These are phyloP conservation scores for Pteropus rufus DNA, from an alignment of 2,797 vertebrate species.

Conservation along the genomic window DNA sequence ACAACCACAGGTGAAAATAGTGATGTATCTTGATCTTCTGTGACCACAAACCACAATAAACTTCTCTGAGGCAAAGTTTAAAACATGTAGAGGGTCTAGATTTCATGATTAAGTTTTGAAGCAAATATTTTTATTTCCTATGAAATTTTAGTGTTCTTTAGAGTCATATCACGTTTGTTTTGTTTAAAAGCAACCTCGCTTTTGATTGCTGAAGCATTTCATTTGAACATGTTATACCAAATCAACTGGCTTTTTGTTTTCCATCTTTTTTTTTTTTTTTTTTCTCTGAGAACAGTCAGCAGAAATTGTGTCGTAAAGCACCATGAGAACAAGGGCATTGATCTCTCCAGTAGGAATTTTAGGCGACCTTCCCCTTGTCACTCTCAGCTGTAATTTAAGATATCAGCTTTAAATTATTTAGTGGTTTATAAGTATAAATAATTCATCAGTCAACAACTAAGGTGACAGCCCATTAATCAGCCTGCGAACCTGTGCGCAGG, in stretches of 20 bases:
- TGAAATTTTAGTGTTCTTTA: constrained; percentile 78
- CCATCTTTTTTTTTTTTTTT: constrained; percentile 68
- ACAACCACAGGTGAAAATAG: constrained; percentile 72
- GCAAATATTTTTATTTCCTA: constrained; percentile 80
- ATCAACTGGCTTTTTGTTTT: constrained; percentile 72
- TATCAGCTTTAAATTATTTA: constrained; percentile 93
- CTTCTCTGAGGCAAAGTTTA: constrained; percentile 76
- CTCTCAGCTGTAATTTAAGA: constrained; percentile 88
- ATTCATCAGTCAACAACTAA: constrained; percentile 93
- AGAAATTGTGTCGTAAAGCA: constrained; percentile 80
- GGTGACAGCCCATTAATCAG: constrained; percentile 94
- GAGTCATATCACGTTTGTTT: constrained; percentile 78
- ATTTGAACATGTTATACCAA: constrained; percentile 68
- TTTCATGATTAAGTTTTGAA: constrained; percentile 79
- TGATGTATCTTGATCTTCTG: constrained; percentile 72
- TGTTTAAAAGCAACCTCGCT: constrained; percentile 78
- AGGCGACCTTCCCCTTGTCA: constrained; percentile 84
- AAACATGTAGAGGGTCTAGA: constrained; percentile 77
- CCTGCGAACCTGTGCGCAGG: constrained; percentile 72
- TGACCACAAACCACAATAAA: constrained; percentile 74
- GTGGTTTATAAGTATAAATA: constrained; percentile 92
- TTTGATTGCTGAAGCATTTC: constrained; percentile 79
- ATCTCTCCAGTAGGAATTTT: constrained; percentile 80
- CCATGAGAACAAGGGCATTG: constrained; percentile 80
- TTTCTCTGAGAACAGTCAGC: constrained; percentile 79